phyloP scores from a whole-genome alignment of 2,113 vertebrate species.

The Mugil cephalus region DNA sequence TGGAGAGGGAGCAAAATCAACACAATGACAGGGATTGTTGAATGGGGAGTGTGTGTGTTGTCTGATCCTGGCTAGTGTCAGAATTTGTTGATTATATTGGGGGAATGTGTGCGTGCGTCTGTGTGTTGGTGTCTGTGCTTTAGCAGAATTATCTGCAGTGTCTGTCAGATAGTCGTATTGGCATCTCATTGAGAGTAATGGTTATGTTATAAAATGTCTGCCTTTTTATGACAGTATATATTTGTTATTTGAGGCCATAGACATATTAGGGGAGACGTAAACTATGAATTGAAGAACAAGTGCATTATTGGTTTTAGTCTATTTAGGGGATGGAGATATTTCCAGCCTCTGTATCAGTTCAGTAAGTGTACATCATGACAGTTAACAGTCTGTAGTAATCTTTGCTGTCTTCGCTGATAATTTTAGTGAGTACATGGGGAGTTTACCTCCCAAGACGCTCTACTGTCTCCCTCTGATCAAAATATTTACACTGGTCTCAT shows the following conservation, averaged over 20 bases:
- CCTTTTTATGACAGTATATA: neutral
- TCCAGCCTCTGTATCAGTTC: neutral
- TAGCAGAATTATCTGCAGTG: constrained; percentile 13
- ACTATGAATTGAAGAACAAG: neutral
- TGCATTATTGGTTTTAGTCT: constrained; percentile 4
- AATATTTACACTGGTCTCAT: constrained; percentile 64
- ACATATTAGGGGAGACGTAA: neutral
- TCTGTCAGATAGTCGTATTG: constrained; percentile 13
- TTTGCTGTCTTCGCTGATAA: constrained; percentile 6
- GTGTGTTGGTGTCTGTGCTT: constrained; percentile 2
- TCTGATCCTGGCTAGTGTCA: constrained; percentile 42
- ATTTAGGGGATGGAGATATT: neutral
- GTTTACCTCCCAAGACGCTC: constrained; percentile 20
- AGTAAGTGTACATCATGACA: constrained; percentile 4
- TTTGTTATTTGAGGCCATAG: neutral
- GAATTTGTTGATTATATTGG: constrained; percentile 37
- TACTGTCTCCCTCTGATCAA: constrained; percentile 27
- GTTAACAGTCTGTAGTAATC: constrained; percentile 16
- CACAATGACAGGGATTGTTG: constrained; percentile 62
- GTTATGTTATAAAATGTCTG: neutral
- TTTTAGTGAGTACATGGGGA: constrained; percentile 7
- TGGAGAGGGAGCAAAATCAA: constrained; percentile 59
- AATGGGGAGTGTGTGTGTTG: constrained; percentile 23
- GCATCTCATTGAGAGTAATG: neutral
- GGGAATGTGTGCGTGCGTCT: neutral